Evolutionary conservation across 2,797 vertebrate genomes (phyloP), one percentile per base, ranked within the genome.

Genomic region (Halcyon smyrnensis): DNA sequence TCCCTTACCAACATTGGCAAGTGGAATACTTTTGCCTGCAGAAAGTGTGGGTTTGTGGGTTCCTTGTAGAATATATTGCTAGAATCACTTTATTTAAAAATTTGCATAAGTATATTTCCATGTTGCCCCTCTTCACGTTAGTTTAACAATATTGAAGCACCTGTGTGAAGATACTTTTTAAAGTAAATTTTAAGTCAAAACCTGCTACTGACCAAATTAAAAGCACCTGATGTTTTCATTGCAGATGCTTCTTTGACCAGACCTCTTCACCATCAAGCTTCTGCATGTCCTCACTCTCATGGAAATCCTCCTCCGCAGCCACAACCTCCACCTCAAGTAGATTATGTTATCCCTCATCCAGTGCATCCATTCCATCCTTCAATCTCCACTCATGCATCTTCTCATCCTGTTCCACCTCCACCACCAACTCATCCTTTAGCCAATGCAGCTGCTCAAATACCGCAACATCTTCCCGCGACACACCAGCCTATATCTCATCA

Each of bases 331-430:
- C 98, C 99, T 37, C 99, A 99, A 97, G 98, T 99, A 64, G 99
- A 99, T 96, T 99, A 99, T 90, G 98, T 99, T 93, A 99, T 99
- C 97, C 99, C 99, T 95, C 99, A 99, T 97, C 98, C 99, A 3
- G 98, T 99, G 70, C 99, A 99, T 88, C 98, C 99, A 91, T 99
- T 99, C 96, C 99, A 99, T 92, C 97, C 99, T 32, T 98, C 99
- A 9, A 98, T 99, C 89, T 98, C 99, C 54, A 98, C 99, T 87
- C 99, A 99, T 78, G 98, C 99, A n/a, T 94, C 99, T 25, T 98
- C 99, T 92, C 99, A 99, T 92, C 96, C 98, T 8, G 99, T 99
- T 92, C 98, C 99, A 36, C 97, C 98, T 1, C 98, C 98, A 25
- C 98, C 98, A 60, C 98, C 97, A 59, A 97, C 98, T 97, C 99